phyloP scores from a whole-genome alignment of 2,888 invertebrate species.

The Coecobrya sp. region DNA sequence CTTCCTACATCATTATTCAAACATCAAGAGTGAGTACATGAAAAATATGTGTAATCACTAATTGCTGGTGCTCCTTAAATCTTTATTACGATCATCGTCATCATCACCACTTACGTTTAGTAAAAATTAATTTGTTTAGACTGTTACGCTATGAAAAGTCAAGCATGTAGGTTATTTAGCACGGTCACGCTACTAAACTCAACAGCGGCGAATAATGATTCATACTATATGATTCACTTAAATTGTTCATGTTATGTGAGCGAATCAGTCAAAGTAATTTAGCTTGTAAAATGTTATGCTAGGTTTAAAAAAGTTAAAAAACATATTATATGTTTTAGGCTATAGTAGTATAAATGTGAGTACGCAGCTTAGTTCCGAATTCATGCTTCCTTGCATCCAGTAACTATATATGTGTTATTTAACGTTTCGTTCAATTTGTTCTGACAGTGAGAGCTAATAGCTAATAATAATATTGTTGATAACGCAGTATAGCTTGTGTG shows the following conservation, averaged over 20 bases:
- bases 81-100: constrained; percentile 1
- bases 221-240: not conserved
- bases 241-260: not conserved
- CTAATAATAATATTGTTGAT: not conserved
- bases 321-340: not conserved
- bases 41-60: constrained; percentile 23
- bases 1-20: not conserved
- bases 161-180: constrained; percentile 46
- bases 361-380: constrained; percentile 67
- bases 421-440: constrained; percentile 48
- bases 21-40: not conserved
- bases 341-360: no score
- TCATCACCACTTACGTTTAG: not conserved
- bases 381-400: constrained; percentile 65
- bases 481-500: constrained; percentile 17
- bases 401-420: constrained; percentile 23
- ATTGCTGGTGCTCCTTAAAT: constrained; percentile 14
- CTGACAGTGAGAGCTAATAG: constrained; percentile 66
- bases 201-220: not conserved
- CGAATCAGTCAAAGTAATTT: constrained; percentile 11
- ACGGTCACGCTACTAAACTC: constrained; percentile 60
- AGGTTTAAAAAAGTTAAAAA: not conserved
- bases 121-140: constrained; percentile 38
- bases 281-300: not conserved
- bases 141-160: constrained; percentile 28